phyloP scores from a whole-genome alignment of 2,797 vertebrate genomes.

The Acipenser oxyrinchus region DNA sequence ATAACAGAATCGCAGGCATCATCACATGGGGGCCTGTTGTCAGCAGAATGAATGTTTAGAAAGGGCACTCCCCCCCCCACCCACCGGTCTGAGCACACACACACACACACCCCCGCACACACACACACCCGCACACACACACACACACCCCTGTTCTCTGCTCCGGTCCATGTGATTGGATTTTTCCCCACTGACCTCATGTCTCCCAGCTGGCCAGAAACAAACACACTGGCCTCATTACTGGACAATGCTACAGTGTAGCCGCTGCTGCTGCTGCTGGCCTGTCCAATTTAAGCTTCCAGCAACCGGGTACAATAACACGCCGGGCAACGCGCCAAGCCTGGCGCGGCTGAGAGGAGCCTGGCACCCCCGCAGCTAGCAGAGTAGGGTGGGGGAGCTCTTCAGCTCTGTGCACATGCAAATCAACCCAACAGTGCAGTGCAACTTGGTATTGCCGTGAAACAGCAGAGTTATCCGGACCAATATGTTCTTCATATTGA shows the following conservation, averaged over 20 bases:
- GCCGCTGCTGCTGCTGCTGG: constrained; percentile 15
- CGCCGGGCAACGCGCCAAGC: not conserved
- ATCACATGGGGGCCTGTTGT: too few relatives aligned
- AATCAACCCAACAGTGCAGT: not conserved
- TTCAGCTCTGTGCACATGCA: too few relatives aligned
- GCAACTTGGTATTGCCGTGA: not conserved
- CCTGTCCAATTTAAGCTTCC: constrained; percentile 15
- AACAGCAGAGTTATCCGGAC: not conserved
- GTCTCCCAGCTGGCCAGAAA: constrained; percentile 52
- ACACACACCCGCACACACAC: constrained; percentile 23
- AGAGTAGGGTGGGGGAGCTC: too few relatives aligned
- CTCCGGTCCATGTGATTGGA: constrained; percentile 46
- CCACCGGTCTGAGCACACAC: constrained; percentile 5
- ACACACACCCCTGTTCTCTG: constrained; percentile 42
- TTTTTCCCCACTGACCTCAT: constrained; percentile 63
- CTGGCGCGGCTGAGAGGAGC: too few relatives aligned
- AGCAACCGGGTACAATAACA: not conserved
- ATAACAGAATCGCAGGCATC: too few relatives aligned
- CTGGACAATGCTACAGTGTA: constrained; percentile 46
- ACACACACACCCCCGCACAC: constrained; percentile 10
- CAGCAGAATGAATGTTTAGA: not conserved
- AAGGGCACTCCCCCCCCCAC: not conserved
- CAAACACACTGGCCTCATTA: constrained; percentile 36
- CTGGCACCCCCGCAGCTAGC: too few relatives aligned
- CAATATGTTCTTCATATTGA: too few relatives aligned